phyloP scores from a whole-genome alignment of 2,113 vertebrate genomes.

The Passerina amoena region DNA sequence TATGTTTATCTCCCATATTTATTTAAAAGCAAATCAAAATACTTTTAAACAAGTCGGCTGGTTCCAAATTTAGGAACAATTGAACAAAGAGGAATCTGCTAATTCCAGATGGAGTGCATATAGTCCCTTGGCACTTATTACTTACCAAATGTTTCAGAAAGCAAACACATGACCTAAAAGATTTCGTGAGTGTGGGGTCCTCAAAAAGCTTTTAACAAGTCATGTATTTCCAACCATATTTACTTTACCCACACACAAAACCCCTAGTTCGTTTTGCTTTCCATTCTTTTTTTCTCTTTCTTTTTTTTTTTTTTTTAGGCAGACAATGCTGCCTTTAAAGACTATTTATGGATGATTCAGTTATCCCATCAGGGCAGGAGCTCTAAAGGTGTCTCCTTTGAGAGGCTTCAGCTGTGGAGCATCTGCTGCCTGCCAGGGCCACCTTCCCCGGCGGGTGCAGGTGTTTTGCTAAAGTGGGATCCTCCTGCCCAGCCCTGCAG shows the following conservation, averaged over 20 bases:
- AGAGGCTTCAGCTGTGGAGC: conserved; percentile 71
- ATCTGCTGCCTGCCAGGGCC: conserved; percentile 40
- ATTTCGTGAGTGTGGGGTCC: conserved; percentile 77
- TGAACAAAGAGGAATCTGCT: conserved; percentile 74
- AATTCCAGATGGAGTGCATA: conserved; percentile 81
- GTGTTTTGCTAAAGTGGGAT: neutral
- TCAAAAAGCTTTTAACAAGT: conserved; percentile 75
- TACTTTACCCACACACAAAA: conserved; percentile 55
- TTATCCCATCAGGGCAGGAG: conserved; percentile 57
- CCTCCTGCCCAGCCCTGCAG: neutral
- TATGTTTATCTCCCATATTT: conserved; percentile 70
- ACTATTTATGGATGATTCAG: conserved; percentile 60
- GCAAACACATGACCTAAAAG: conserved; percentile 83
- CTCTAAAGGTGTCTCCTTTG: conserved; percentile 72
- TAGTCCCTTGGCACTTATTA: conserved; percentile 78
- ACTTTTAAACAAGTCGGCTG: conserved; percentile 66
- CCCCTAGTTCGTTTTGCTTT: neutral
- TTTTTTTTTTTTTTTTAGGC: neutral
- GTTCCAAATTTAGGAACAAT: conserved; percentile 75
- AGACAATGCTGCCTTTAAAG: conserved; percentile 68
- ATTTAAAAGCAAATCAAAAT: conserved; percentile 78
- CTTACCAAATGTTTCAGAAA: conserved; percentile 82
- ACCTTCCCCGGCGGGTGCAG: neutral
- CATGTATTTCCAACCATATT: conserved; percentile 71
- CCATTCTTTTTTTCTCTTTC: too few species aligned